phyloP scores from a whole-genome alignment of 2,797 vertebrate genomes.

The Taeniopygia guttata region DNA sequence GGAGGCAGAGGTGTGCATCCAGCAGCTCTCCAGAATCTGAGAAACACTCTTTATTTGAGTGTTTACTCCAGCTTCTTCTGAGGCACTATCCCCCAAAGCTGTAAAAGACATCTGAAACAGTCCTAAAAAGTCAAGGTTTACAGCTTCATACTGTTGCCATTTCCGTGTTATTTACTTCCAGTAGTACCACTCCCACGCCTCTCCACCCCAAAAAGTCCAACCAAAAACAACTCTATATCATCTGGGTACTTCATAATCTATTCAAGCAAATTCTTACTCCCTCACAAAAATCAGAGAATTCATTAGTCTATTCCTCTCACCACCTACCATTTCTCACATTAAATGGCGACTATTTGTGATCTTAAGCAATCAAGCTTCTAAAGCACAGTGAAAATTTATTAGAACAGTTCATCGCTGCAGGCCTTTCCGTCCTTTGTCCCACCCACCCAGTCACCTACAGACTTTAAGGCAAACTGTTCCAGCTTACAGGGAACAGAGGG shows the following conservation, averaged over 20 bases:
- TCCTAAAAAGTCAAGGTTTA: background rate
- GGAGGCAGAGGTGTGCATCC: background rate
- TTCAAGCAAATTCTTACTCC: conserved; percentile 12
- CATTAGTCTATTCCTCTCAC: conserved; percentile 11
- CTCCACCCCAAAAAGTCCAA: background rate
- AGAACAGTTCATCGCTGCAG: background rate
- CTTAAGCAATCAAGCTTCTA: background rate
- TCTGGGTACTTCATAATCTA: background rate
- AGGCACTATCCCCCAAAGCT: background rate
- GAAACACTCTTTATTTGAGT: background rate
- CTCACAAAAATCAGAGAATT: conserved; percentile 18
- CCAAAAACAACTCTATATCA: background rate
- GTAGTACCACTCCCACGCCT: background rate
- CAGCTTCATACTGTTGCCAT: background rate
- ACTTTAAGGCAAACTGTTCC: background rate
- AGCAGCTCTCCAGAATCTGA: background rate
- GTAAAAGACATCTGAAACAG: background rate
- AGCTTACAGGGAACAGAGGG: background rate
- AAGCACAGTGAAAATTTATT: background rate
- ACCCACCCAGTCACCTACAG: background rate
- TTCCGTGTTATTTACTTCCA: background rate
- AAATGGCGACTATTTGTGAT: background rate
- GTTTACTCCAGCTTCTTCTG: background rate
- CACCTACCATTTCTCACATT: conserved; percentile 27
- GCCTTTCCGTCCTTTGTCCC: background rate